phyloP scores from a whole-genome alignment of 1,140 invertebrate species.

The Rhopalosiphum padi region DNA sequence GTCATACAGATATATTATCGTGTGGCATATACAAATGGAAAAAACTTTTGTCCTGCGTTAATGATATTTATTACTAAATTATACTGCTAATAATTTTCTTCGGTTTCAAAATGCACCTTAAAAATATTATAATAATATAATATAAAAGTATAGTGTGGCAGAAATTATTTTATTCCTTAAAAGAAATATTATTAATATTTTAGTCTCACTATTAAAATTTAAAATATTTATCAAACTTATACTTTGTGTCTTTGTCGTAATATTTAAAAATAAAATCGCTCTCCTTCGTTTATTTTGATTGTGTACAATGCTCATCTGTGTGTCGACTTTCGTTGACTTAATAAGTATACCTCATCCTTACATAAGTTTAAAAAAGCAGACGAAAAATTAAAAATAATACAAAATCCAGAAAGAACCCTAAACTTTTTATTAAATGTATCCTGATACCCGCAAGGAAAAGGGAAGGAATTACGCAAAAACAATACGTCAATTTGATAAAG shows the following conservation, averaged over 20 bases:
- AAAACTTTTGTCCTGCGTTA: not conserved
- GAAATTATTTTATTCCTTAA: not conserved
- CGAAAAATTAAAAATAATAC: slow-evolving; percentile 53
- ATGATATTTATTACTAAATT: not conserved
- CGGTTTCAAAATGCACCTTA: not conserved
- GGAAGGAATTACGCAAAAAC: slow-evolving; percentile 56
- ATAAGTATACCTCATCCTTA: slow-evolving; percentile 17
- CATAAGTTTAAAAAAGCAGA: slow-evolving; percentile 32
- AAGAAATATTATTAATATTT: not conserved
- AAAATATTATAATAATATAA: not conserved
- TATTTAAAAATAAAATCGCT: slow-evolving; percentile 26
- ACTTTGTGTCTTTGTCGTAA: too few relatives aligned
- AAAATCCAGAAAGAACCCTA: slow-evolving; percentile 43
- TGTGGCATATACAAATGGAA: not conserved
- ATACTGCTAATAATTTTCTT: not conserved
- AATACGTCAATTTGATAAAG: slow-evolving; percentile 54
- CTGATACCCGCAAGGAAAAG: not conserved
- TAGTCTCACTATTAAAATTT: not conserved
- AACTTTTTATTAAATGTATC: slow-evolving; percentile 40
- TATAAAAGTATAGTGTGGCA: not conserved
- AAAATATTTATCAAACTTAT: slow-evolving; percentile 13
- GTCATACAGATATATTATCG: not conserved
- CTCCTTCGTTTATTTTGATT: not conserved
- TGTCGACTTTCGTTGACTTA: slow-evolving; percentile 10
- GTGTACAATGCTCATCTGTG: not conserved